Evolutionary conservation across 53 echinoderm and acorn worm genomes (phyloP).

Genomic region (Astropecten irregularis): DNA sequence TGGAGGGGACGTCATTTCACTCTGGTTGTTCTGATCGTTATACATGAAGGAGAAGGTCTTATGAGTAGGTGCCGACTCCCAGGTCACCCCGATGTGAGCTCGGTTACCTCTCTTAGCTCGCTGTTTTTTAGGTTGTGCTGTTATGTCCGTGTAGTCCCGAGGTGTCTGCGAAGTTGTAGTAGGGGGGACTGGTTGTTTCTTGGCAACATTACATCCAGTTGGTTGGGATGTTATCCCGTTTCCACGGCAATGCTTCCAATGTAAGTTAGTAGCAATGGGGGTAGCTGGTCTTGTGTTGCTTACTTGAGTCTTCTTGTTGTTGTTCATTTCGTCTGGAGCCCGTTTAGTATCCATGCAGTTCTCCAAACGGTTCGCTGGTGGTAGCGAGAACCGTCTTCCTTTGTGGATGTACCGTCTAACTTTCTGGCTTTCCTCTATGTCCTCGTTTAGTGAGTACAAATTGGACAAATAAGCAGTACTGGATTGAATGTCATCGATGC

Average conservation of each 20-base stretch:
- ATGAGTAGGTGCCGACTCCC: conserved; percentile 54
- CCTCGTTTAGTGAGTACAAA: neutral
- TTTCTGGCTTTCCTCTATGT: neutral
- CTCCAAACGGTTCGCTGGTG: neutral
- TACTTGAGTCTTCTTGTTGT: neutral
- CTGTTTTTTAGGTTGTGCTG: too few species aligned
- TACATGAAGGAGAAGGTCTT: conserved; percentile 64
- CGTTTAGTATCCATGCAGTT: too few species aligned
- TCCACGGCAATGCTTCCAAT: neutral
- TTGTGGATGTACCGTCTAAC: neutral
- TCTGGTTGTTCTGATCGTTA: conserved; percentile 52
- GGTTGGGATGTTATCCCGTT: neutral
- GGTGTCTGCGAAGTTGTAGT: neutral
- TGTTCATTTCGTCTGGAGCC: neutral
- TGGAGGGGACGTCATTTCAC: conserved; percentile 60
- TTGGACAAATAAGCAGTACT: neutral
- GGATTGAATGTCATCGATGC: neutral
- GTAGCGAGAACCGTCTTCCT: conserved; percentile 22
- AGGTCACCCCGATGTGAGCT: neutral
- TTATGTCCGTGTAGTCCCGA: neutral
- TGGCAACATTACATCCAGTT: neutral
- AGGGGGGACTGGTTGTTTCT: neutral
- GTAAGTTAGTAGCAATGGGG: neutral
- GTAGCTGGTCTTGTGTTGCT: neutral
- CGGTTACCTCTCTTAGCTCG: neutral